phyloP scores from a whole-genome alignment of 2,113 vertebrate species.

The Panthera tigris region DNA sequence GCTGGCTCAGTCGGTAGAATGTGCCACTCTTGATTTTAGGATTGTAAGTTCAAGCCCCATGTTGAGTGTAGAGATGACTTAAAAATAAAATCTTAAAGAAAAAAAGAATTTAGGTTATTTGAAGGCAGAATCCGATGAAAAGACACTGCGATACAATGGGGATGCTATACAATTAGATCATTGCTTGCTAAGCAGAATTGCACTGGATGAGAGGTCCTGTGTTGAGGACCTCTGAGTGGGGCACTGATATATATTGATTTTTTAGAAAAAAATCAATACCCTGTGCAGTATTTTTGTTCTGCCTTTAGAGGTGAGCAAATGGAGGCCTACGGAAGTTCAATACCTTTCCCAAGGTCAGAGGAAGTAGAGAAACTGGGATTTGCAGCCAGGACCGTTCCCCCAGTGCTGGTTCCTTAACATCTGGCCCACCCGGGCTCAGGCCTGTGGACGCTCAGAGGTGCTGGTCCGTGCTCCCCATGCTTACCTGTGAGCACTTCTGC shows the following conservation, averaged over 20 bases:
- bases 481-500: neutral
- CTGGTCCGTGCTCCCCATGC: fast-evolving
- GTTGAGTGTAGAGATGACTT: neutral
- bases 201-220: neutral
- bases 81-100: neutral
- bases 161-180: neutral
- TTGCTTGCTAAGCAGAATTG: neutral
- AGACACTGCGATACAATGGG: neutral
- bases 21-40: neutral
- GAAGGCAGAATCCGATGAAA: neutral
- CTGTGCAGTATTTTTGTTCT: neutral
- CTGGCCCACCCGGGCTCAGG: neutral
- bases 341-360: neutral
- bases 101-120: neutral
- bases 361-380: neutral
- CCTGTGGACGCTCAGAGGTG: neutral
- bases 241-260: too few species aligned
- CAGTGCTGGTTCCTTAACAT: neutral
- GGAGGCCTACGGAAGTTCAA: neutral
- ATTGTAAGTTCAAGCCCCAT: neutral
- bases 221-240: neutral
- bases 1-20: neutral
- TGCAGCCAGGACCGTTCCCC: neutral
- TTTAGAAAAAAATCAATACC: neutral
- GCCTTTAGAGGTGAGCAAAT: neutral